phyloP scores from a whole-genome alignment of 2,888 invertebrate species.

The Phytoseiulus persimilis region DNA sequence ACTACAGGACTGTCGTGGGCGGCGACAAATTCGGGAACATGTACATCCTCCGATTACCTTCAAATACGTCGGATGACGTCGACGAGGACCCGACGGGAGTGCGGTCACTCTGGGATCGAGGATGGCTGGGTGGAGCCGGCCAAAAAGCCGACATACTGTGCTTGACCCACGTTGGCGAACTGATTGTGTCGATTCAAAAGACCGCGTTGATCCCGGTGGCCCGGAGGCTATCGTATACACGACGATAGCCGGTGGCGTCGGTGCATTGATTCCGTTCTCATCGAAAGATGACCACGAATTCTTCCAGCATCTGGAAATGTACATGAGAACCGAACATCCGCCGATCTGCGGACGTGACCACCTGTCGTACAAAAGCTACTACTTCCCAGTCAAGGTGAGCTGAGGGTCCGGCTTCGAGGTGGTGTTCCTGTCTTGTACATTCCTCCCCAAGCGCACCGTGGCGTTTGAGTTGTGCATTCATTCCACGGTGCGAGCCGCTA shows the following conservation, averaged over 20 bases:
- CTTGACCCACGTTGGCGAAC: conserved; percentile 92
- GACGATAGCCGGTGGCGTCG: conserved; percentile 82
- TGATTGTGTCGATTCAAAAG: conserved; percentile 86
- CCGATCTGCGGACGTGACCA: conserved; percentile 96
- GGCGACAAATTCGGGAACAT: conserved; percentile 98
- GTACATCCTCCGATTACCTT: conserved; percentile 76
- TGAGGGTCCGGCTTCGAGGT: conserved; percentile 15
- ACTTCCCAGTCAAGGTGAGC: conserved; percentile 84
- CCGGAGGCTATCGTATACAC: conserved; percentile 93
- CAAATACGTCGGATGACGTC: conserved; percentile 88
- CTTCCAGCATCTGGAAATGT: conserved; percentile 98
- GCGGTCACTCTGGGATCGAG: conserved; percentile 83
- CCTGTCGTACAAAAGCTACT: conserved; percentile 89
- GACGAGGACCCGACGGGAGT: conserved; percentile 99
- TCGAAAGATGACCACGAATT: conserved; percentile 93
- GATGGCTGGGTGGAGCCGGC: conserved; percentile 87
- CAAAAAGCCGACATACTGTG: conserved; percentile 83
- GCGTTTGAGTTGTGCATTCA: too few species aligned
- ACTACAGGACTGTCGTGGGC: conserved; percentile 90
- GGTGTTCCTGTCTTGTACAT: background rate
- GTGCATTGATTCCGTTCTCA: conserved; percentile 85
- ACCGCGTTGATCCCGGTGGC: conserved; percentile 90
- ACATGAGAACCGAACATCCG: conserved; percentile 92
- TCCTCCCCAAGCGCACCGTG: too few species aligned
- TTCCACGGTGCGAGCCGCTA: too few species aligned